Conservation (phyloP, 2,888 invertebrate genomes). For the Aphidius colemani region DNA sequence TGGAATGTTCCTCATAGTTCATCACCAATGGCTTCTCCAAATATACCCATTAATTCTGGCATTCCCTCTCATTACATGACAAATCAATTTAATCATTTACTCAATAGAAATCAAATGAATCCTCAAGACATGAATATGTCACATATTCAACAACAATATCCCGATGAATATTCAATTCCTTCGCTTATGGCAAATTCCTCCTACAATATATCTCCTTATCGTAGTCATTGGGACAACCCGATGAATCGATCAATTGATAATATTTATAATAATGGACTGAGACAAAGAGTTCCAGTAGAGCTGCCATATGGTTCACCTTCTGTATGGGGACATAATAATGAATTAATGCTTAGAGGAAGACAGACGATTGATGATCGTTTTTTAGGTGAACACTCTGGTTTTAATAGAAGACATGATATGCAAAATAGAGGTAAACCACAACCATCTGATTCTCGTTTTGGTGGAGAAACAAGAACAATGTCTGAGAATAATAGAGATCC, state of each 20-base stretch:
- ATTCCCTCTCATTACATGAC: background rate
- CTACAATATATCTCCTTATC: conserved; percentile 31
- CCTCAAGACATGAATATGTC: conserved; percentile 40
- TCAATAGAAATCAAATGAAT: background rate
- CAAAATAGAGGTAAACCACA: conserved; percentile 13
- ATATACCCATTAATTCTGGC: background rate
- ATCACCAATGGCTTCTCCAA: background rate
- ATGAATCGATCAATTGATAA: conserved; percentile 19
- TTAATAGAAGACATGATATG: conserved; percentile 33
- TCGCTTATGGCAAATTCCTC: conserved; percentile 26
- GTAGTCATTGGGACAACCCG: conserved; percentile 30
- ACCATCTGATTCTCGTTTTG: background rate
- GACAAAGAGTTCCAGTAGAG: conserved; percentile 35
- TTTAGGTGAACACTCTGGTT: conserved; percentile 34
- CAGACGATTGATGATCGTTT: conserved; percentile 15
- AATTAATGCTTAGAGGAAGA: conserved; percentile 35
- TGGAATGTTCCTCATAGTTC: background rate
- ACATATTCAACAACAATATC: conserved; percentile 33
- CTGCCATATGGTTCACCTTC: background rate
- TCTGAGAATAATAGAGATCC: conserved; percentile 39
- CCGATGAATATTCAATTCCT: conserved; percentile 31
- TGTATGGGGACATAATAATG: conserved; percentile 6
- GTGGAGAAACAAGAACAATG: conserved; percentile 26
- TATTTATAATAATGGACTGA: conserved; percentile 23
- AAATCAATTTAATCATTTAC: background rate